phyloP scores from a whole-genome alignment of 2,888 invertebrate genomes.

The Pasiphila rectangulata region DNA sequence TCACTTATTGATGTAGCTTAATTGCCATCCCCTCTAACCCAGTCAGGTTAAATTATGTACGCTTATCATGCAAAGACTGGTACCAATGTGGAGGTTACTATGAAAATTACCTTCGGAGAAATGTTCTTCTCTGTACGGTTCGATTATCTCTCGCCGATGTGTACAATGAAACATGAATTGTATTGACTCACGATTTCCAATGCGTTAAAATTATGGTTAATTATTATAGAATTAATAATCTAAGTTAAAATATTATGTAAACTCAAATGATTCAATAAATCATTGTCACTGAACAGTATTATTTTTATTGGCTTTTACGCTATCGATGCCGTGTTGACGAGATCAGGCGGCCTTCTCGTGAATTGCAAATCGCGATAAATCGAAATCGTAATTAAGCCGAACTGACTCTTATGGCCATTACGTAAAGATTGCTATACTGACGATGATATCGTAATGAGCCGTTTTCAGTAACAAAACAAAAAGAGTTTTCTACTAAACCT shows the following conservation, averaged over 20 bases:
- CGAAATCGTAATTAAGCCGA: no score
- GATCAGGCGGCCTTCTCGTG: no score
- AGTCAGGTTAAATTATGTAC: slow-evolving; percentile 27
- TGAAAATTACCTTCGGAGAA: background rate
- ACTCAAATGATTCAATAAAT: slow-evolving; percentile 15
- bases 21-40: slow-evolving; percentile 16
- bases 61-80: slow-evolving; percentile 31
- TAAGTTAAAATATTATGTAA: slow-evolving; percentile 12
- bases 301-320: slow-evolving; percentile 22
- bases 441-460: no score
- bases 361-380: no score
- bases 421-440: no score
- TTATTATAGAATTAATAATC: slow-evolving; percentile 3
- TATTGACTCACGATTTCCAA: slow-evolving; percentile 3
- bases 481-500: no score
- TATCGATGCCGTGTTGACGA: no score
- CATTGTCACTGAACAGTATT: slow-evolving; percentile 22
- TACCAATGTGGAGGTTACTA: background rate
- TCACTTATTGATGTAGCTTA: slow-evolving; percentile 1
- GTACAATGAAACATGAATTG: background rate
- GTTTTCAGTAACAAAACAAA: no score
- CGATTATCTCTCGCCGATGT: background rate
- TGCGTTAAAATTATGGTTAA: slow-evolving; percentile 2
- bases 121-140: background rate
- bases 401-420: no score